Percentiles rank a stretch among this genome's conserved stretches.
Evolutionary conservation across 2,113 vertebrate species (phyloP).

Genomic region (Trinectes maculatus): DNA sequence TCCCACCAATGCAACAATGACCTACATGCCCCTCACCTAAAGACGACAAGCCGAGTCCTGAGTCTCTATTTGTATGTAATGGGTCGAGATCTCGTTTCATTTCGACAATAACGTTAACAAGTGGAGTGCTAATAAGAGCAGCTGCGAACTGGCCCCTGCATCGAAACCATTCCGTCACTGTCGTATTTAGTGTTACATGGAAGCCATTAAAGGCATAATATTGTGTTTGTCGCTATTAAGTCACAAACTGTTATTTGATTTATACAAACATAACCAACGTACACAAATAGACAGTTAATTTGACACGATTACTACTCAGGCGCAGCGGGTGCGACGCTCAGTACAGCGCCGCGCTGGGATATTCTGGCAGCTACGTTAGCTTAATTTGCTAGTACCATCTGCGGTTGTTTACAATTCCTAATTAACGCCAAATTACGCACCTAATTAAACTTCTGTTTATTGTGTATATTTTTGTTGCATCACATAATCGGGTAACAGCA

Average conservation of each 20-base stretch:
- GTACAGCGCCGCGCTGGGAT: constrained; percentile 47
- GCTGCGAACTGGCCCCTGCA: background rate
- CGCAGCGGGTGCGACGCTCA: background rate
- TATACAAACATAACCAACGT: background rate
- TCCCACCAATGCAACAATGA: background rate
- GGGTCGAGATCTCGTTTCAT: rapidly evolving
- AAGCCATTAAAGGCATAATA: too few species aligned
- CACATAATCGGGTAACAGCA: rapidly evolving
- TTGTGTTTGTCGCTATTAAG: rapidly evolving
- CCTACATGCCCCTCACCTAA: background rate
- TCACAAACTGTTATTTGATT: rapidly evolving
- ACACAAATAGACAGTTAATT: background rate
- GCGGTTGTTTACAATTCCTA: constrained; percentile 7
- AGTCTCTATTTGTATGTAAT: rapidly evolving
- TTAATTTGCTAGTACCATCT: background rate
- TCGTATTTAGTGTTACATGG: background rate
- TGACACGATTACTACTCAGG: background rate
- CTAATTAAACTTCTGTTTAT: rapidly evolving
- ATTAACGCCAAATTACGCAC: background rate
- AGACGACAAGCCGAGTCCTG: background rate
- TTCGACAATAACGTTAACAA: background rate
- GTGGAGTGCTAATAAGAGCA: background rate
- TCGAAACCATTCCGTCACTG: constrained; percentile 3
- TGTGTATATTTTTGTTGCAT: rapidly evolving
- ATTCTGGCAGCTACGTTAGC: constrained; percentile 52